Percentiles rank a stretch among this genome's conserved stretches.
Conservation (phyloP, 2,113 vertebrate genomes). For the Dicaeum eximium region DNA sequence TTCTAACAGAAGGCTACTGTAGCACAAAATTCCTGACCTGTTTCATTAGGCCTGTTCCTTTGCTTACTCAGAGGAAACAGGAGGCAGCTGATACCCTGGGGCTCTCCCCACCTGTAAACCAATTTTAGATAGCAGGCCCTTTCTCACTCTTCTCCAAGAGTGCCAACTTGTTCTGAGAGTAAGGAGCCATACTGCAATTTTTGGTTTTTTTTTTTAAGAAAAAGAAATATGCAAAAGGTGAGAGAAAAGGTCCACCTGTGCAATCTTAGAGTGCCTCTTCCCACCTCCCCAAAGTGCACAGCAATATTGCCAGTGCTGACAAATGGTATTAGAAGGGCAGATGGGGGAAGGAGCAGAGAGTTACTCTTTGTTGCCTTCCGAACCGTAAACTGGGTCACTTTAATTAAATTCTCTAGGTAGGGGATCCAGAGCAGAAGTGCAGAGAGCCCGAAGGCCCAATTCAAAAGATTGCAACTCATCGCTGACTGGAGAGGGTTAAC, state of each 20-base stretch:
- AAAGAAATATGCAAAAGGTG: background rate
- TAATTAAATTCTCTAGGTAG: constrained; percentile 34
- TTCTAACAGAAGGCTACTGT: background rate
- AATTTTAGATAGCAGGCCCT: background rate
- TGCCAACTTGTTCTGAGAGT: background rate
- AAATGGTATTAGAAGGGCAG: background rate
- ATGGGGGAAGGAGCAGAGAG: background rate
- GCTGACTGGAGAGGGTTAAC: constrained; percentile 34
- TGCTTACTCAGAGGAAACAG: background rate
- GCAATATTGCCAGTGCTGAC: background rate
- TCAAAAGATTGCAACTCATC: background rate
- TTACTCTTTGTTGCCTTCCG: background rate
- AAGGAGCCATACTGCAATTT: background rate
- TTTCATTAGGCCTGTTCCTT: background rate
- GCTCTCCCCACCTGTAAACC: background rate
- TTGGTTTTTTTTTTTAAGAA: background rate
- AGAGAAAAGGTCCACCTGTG: background rate
- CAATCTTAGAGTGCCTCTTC: background rate
- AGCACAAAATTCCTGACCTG: constrained; percentile 1
- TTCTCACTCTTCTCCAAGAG: background rate
- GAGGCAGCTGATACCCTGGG: background rate
- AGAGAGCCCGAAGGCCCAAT: background rate
- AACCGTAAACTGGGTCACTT: constrained; percentile 43
- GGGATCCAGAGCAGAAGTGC: background rate
- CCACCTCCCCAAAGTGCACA: background rate